Percentiles rank a stretch among this genome's conserved stretches.
Conservation (phyloP, 1,140 invertebrate genomes). For the Sycophila sp. region DNA sequence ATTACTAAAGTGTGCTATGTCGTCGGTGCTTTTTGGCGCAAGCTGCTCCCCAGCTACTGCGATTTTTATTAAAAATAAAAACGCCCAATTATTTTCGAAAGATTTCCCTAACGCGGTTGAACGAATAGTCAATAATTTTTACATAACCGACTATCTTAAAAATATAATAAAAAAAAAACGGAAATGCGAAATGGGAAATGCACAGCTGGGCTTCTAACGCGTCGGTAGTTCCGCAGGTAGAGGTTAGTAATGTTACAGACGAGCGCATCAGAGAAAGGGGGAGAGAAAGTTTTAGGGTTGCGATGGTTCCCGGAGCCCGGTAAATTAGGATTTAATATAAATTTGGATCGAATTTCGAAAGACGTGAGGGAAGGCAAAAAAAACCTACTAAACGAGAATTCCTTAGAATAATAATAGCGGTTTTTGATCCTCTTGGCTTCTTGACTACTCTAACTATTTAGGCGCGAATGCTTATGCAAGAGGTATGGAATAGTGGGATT, state of each 20-base stretch:
- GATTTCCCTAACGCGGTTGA: not conserved
- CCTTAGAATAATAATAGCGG: not conserved
- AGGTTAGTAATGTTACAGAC: not conserved
- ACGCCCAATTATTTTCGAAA: slow-evolving; percentile 1
- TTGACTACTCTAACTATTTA: not conserved
- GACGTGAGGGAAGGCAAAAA: not conserved
- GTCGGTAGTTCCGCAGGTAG: not conserved
- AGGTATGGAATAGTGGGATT: not conserved
- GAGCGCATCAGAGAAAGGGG: not conserved
- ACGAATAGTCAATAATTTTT: not conserved
- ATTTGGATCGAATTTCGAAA: not conserved
- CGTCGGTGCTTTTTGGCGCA: slow-evolving; percentile 52
- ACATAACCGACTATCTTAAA: slow-evolving; percentile 16
- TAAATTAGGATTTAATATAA: not conserved
- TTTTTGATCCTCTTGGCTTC: slow-evolving; percentile 2
- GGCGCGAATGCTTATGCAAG: not conserved
- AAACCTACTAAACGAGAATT: not conserved
- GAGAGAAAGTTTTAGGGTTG: not conserved
- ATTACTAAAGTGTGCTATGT: slow-evolving; percentile 45
- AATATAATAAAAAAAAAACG: slow-evolving; percentile 8
- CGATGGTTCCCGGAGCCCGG: not conserved
- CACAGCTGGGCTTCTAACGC: not conserved
- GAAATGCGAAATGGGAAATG: not conserved
- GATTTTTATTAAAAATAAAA: slow-evolving; percentile 44
- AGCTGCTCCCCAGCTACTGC: slow-evolving; percentile 48